Base-by-base conservation (phyloP, 2,888 invertebrate genomes). In the Drosophila subsilvestris region DNA sequence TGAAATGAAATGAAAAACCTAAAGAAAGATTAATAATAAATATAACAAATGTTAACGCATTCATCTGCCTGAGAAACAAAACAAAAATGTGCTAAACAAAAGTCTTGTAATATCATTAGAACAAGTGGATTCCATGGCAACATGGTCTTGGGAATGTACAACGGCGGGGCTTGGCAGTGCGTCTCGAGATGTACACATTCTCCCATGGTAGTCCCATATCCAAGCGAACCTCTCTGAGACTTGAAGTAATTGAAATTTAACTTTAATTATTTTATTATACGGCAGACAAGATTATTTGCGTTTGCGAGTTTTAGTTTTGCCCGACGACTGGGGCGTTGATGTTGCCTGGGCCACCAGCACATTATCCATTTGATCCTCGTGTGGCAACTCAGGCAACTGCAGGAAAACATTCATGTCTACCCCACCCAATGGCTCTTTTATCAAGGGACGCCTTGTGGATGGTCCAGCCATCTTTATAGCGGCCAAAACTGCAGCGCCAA, bases 41-140 rank as follows among this genome's bases (percentile, higher is more conserved):
- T 37, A 14, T 37, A 37, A 14, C n/a, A 37, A 66, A 71, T 79
- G 78, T 80, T 73, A 73, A 81, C 62, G 57, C 51, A 65, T 73
- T 65, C 74, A 66, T 20, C 76, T 78, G 80, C 71, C 75, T 71
- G 44, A 54, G 25, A 47, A 18, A 60, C 17, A 42, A 20, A 44
- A 48, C 37, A n/a, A 61, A 61, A 48, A 37, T 48, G 62, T 62
- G 37, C 42, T 6, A 49, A 48, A 14, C 47, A 37, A 37, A 27
- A 6, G 1, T 25, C 25, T 6, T 25, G 12, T 32, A 32, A 32
- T 32, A 12, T 32, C 12, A 32, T 32, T 12, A 12, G 1, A 12
- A 10, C 10, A 10, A 12, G 32, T 5, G 6, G 22, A 5, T 22
- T 22, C 22, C 22, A 3, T 27, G 27, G 7, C n/a, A n/a, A n/a